Base-by-base conservation (phyloP, 2,888 invertebrate genomes). In the Zeuzera pyrina region DNA sequence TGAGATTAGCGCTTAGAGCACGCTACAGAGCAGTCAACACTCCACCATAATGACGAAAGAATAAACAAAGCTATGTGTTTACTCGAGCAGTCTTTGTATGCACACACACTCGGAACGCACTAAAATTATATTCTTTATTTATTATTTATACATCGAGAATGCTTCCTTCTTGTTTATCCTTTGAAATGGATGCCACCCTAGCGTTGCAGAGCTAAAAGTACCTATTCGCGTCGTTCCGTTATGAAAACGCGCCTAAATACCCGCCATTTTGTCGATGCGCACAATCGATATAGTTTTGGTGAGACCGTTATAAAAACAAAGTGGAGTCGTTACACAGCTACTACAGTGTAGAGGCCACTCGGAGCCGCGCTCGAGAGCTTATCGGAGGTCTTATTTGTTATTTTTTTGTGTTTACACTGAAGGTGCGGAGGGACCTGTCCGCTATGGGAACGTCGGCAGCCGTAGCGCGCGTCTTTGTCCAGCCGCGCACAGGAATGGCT, bases 121-220 rank as follows among this genome's bases (percentile, higher is more conserved):
- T 62, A 58, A 74, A 73, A 73, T n/a, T 74, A 74, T 68, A 70
- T 70, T 60, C 70, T 65, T 65, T 70, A 72, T 77, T 74, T 72
- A 77, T 77, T 77, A 78, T 79, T 76, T 77, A 78, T 76, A 73
- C 77, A 72, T 73, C 68, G 70, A 70, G 70, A 73, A 67, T 65
- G 59, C 62, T 68, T 70, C 64, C 67, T 62, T 56, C 57, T 54
- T 78, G 76, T 77, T 76, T 76, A 69, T 72, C 72, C 71, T 76
- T 67, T 67, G 76, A 71, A 73, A 77, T 78, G 73, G 74, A 73
- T 71, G 72, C 62, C 61, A 54, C 57, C 47, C 49, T 41, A 38
- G 49, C n/a, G n/a, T n/a, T 47, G 46, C 46, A 42, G 45, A 47
- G 52, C 51, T n/a, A n/a, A n/a, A n/a, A n/a, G n/a, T n/a, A n/a